Evolutionary conservation across 2,113 vertebrate genomes (phyloP).

Genomic region (Phalacrocorax brasilianus): DNA sequence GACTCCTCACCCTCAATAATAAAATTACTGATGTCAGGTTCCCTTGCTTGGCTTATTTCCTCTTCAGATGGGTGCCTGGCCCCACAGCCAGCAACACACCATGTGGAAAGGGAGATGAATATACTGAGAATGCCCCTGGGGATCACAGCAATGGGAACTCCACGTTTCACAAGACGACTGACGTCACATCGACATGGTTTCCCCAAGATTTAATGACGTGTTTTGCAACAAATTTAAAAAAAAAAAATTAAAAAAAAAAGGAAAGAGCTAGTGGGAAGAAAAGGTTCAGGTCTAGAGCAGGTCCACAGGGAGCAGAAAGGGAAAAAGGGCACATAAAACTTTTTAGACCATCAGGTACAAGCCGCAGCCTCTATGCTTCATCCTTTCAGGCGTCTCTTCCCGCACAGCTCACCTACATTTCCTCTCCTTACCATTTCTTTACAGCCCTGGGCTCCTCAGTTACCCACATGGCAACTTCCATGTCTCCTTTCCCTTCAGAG

Average conservation of each 20-base stretch:
- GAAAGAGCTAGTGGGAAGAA: neutral
- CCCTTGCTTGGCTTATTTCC: neutral
- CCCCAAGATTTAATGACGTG: neutral
- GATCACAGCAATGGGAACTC: neutral
- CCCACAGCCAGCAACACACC: neutral
- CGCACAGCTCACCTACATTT: neutral
- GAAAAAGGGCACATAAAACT: neutral
- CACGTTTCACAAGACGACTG: neutral
- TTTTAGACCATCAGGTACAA: neutral
- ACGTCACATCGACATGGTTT: constrained; percentile 15
- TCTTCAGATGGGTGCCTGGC: neutral
- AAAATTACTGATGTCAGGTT: neutral
- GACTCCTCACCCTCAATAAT: neutral
- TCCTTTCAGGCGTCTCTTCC: neutral
- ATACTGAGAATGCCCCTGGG: neutral
- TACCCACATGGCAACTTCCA: neutral
- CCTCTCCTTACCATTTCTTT: neutral
- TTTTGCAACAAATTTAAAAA: neutral
- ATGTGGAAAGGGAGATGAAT: neutral
- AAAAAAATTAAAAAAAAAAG: neutral
- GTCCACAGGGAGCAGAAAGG: neutral
- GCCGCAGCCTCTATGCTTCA: neutral
- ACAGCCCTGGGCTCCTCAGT: accelerated
- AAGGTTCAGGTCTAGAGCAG: neutral
- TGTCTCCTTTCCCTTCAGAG: neutral